Evolutionary conservation across 2,888 invertebrate species (phyloP).

Genomic region (Aphidius colemani): DNA sequence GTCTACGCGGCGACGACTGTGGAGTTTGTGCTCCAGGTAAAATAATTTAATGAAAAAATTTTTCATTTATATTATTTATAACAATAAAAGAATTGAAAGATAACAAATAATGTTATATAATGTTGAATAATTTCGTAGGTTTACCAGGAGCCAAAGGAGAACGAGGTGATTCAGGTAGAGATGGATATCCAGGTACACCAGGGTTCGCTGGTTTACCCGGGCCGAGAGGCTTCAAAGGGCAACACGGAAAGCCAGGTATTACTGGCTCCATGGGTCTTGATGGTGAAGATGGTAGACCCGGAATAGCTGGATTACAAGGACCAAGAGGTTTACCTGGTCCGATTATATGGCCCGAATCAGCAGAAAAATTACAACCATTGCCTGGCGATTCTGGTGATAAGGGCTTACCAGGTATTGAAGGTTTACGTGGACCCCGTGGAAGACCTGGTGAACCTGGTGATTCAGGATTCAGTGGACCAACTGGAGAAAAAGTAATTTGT

Average conservation of each 20-base stretch:
- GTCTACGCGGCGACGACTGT: slow-evolving; percentile 70
- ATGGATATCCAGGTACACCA: slow-evolving; percentile 62
- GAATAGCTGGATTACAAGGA: slow-evolving; percentile 67
- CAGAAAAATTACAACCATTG: slow-evolving; percentile 36
- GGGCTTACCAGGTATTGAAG: slow-evolving; percentile 64
- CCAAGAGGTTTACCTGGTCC: slow-evolving; percentile 59
- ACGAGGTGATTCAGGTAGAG: slow-evolving; percentile 61
- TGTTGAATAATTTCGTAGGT: slow-evolving; percentile 43
- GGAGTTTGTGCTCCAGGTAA: slow-evolving; percentile 68
- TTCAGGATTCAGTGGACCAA: slow-evolving; percentile 63
- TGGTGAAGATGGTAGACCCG: slow-evolving; percentile 62
- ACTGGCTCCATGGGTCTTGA: slow-evolving; percentile 57
- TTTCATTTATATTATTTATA: too few species aligned
- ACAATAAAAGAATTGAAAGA: too few species aligned
- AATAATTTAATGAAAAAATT: not conserved
- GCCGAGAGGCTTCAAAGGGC: slow-evolving; percentile 69
- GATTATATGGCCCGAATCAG: slow-evolving; percentile 45
- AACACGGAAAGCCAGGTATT: slow-evolving; percentile 67
- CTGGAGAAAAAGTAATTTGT: slow-evolving; percentile 64
- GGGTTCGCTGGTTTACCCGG: slow-evolving; percentile 70
- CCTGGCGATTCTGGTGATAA: slow-evolving; percentile 63
- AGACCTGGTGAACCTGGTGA: slow-evolving; percentile 55
- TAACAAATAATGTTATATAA: too few species aligned
- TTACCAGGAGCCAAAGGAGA: slow-evolving; percentile 62
- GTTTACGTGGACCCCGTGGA: slow-evolving; percentile 62